Base-by-base conservation (phyloP, 1,140 invertebrate genomes). In the Pollicipes pollicipes region DNA sequence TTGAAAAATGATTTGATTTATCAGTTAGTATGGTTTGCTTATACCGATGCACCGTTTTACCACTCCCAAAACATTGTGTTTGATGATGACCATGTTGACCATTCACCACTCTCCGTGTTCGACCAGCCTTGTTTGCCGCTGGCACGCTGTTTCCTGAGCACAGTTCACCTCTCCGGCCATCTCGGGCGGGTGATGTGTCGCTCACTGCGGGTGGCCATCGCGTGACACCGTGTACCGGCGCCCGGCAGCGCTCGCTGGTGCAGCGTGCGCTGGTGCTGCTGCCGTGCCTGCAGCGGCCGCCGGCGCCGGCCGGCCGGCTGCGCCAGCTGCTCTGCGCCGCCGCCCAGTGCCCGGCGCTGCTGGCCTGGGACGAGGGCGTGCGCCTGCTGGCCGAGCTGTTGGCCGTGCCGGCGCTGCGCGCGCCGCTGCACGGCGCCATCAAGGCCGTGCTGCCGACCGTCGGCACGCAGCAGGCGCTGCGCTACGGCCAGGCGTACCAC, bases 401-500 rank as follows among this genome's bases (percentile, higher is more conserved):
- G 17, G 45, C 66, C 1, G 63, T 45, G 63, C n/a, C 29, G 6
- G 58, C 68, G 0, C 70, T 73, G 0, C 17, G 71, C 10, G 13
- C 58, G 63, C 72, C 17, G 29, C 37, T 71, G 0, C 74, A 74
- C 64, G 30, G 32, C n/a, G 29, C 37, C 1, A 68, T 74, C 6
- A 73, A 72, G 66, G 13, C 69, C 8, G 66, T 70, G 21, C 70
- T 74, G 32, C 70, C 74, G 35, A 64, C 45, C 13, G 73, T 72
- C 28, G 73, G 68, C 24, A 71, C 35, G 31, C 45, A 37, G 8
- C 72, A 74, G 66, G 71, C 70, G 66, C 68, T 37, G 27, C 73
- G 71, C 30, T 72, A 72, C 30, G 72, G 68, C 10, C 71, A 73
- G 67, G 31, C 72, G 6, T 74, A 73, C 64, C 73, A 72, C 63